Percentiles rank a stretch among this genome's conserved stretches.
Conservation (phyloP, 2,797 vertebrate genomes). For the Benthosema pterotum region DNA sequence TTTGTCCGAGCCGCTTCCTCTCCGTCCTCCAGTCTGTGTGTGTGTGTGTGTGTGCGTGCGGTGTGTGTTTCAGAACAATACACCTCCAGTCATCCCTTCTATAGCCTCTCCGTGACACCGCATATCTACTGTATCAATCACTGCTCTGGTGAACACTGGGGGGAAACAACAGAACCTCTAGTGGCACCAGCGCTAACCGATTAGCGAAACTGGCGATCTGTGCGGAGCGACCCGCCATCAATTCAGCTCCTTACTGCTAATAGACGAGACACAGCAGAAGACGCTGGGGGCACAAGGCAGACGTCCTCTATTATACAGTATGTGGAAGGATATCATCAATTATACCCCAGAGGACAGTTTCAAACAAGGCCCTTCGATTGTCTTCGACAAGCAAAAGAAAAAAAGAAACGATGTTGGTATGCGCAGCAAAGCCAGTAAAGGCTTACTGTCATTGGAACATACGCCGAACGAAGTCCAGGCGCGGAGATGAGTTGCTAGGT, state of each 20-base stretch:
- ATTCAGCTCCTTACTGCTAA: conserved; percentile 8
- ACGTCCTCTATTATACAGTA: conserved; percentile 28
- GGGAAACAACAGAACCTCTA: conserved; percentile 55
- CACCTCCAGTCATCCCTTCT: conserved; percentile 51
- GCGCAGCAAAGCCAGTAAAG: no score
- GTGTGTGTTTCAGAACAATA: conserved; percentile 61
- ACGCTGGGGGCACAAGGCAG: conserved; percentile 22
- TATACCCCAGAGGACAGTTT: conserved; percentile 23
- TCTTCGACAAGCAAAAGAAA: conserved; percentile 20
- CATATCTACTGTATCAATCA: conserved; percentile 38
- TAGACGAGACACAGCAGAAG: conserved; percentile 9
- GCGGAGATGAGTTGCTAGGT: conserved; percentile 6
- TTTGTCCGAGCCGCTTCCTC: conserved; percentile 55
- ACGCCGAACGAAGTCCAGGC: conserved; percentile 2
- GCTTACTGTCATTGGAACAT: neutral
- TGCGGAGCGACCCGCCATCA: conserved; percentile 27
- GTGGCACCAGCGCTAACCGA: conserved; percentile 33
- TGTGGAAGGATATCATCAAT: conserved; percentile 40
- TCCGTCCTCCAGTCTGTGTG: conserved; percentile 18
- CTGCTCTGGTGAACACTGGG: conserved; percentile 26
- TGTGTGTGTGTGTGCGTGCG: conserved; percentile 14
- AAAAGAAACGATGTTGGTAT: conserved; percentile 18
- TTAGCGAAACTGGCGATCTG: conserved; percentile 28
- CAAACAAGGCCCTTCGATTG: conserved; percentile 4
- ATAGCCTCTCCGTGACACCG: conserved; percentile 25